Base-by-base conservation (phyloP, 2,888 invertebrate species). In the Meghimatium bilineatum region DNA sequence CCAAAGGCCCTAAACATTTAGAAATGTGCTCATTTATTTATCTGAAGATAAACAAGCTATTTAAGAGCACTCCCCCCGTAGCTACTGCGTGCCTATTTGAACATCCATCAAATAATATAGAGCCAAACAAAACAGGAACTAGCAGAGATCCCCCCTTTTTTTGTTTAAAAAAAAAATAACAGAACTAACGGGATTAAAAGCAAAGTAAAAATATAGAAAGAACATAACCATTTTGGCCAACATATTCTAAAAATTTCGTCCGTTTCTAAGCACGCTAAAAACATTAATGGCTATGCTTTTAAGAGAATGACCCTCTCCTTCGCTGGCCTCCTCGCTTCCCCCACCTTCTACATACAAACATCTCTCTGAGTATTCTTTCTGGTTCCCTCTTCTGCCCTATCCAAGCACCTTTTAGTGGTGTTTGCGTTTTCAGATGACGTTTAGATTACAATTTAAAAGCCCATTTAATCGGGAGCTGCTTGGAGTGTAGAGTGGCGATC, bases 241-340 rank as follows among this genome's bases (percentile, higher is more conserved):
- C 77, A 77, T 77, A 26, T 77, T 60, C 60, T 36, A 77, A n/a
- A 63, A 77, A 77, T 32, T 77, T 38, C n/a, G 38, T 36, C 63
- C 77, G 77, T 77, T 77, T 77, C 77, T 77, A 77, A 77, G 77
- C 60, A 63, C 63, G 63, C 60, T 77, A 77, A 77, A 77, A 77
- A 77, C 77, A 77, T 77, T 77, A 77, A 77, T 77, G 77, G 77
- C 63, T 14, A 77, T 5, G 77, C 77, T 77, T 77, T 77, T 77
- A 77, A 34, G 77, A 23, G 60, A 77, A 77, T 77, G 34, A 36
- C 10, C 36, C 63, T 20, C 77, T 60, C 34, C 20, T 26, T 38
- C 23, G 23, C 26, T 23, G 20, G 6, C 2, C 44, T n/a, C n/a
- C 14, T n/a, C n/a, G 3, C 60, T 52, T 14, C 20, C 63, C 69